Evolutionary conservation across 2,113 vertebrate genomes (phyloP).

Genomic region (Engystomops pustulosus): DNA sequence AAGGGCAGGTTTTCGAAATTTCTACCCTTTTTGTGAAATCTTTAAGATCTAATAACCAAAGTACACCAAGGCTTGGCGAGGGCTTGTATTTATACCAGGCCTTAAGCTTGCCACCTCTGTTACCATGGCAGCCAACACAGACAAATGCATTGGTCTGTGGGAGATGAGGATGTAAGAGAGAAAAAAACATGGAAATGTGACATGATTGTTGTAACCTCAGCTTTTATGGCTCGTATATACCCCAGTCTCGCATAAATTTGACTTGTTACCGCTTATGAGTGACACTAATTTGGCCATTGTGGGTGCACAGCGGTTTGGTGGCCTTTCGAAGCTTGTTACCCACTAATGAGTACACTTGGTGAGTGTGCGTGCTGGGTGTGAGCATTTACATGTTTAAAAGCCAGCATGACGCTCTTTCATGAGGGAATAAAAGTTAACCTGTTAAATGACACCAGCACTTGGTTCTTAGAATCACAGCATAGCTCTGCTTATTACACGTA

Average conservation of each 20-base stretch:
- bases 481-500: background rate
- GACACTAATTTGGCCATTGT: constrained; percentile 58
- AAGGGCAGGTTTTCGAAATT: background rate
- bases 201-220: constrained; percentile 16
- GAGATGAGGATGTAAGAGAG: constrained; percentile 17
- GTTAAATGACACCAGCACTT: background rate
- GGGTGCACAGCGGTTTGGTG: constrained; percentile 2
- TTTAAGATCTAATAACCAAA: constrained; percentile 34
- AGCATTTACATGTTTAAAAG: constrained; percentile 29
- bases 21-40: background rate
- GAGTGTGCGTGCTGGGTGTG: background rate
- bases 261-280: constrained; percentile 44
- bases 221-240: constrained; percentile 38
- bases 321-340: constrained; percentile 22
- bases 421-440: constrained; percentile 12
- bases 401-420: background rate
- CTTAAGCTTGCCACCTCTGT: constrained; percentile 21
- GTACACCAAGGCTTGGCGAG: background rate
- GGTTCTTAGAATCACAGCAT: background rate
- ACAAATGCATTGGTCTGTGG: constrained; percentile 12
- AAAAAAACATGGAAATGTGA: too few relatives aligned
- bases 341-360: constrained; percentile 42
- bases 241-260: constrained; percentile 28
- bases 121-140: constrained; percentile 40
- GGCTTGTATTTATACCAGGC: constrained; percentile 9